Evolutionary conservation across 2,888 invertebrate species (phyloP).

Genomic region (Caenorhabditis wallacei): DNA sequence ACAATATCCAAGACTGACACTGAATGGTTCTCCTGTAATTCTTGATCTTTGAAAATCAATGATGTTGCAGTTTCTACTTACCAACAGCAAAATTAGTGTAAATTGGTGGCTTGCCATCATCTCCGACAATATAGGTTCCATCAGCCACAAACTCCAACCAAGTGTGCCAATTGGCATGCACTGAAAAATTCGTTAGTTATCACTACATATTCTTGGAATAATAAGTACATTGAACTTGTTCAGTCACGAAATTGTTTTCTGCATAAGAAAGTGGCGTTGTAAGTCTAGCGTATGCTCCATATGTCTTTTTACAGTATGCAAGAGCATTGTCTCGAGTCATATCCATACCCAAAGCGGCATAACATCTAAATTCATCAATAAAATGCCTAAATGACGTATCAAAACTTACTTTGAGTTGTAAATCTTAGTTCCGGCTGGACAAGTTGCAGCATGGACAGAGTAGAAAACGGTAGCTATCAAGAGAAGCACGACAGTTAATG

Average conservation of each 20-base stretch:
- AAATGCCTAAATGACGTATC: not conserved
- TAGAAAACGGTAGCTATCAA: conserved; percentile 27
- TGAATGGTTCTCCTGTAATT: conserved; percentile 63
- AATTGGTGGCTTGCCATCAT: conserved; percentile 50
- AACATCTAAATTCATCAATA: conserved; percentile 43
- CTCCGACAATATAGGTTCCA: conserved; percentile 60
- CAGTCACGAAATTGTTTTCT: conserved; percentile 56
- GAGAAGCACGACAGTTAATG: conserved; percentile 21
- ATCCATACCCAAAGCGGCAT: conserved; percentile 59
- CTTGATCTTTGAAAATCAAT: not conserved
- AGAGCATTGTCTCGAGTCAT: conserved; percentile 52
- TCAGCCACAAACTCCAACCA: conserved; percentile 60
- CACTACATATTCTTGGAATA: not conserved
- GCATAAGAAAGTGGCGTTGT: conserved; percentile 28
- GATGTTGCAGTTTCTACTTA: not conserved
- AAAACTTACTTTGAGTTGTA: conserved; percentile 46
- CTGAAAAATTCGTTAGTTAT: conserved; percentile 29
- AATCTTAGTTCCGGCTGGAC: conserved; percentile 48
- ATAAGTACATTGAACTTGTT: conserved; percentile 38
- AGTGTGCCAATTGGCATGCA: conserved; percentile 50
- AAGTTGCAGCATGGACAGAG: conserved; percentile 7
- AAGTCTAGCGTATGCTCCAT: conserved; percentile 46
- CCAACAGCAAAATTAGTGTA: conserved; percentile 65
- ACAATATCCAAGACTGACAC: conserved; percentile 56
- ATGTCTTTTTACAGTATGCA: conserved; percentile 47